Evolutionary conservation across 2,888 invertebrate genomes (phyloP).

Genomic region (Lasioglossum leucozonium): DNA sequence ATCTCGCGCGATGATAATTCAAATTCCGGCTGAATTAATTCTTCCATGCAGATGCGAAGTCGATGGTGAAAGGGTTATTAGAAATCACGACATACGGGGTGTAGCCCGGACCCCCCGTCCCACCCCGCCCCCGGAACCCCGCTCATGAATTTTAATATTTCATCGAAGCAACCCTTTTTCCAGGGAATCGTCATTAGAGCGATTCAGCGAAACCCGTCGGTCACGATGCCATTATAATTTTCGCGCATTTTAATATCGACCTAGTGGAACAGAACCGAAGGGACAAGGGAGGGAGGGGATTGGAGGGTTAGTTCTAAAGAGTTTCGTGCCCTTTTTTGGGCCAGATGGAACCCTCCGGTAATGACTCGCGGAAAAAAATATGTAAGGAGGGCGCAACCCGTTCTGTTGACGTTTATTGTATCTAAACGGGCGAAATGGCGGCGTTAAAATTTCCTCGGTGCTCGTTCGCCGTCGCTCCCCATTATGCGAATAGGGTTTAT

Average conservation of each 20-base stretch:
- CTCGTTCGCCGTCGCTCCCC: conserved; percentile 44
- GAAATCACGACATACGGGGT: conserved; percentile 49
- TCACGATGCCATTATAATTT: conserved; percentile 71
- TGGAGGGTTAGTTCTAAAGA: conserved; percentile 37
- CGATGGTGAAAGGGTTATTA: conserved; percentile 21
- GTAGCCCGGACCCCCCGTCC: background rate
- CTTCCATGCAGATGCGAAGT: conserved; percentile 1
- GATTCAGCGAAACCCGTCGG: conserved; percentile 75
- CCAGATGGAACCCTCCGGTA: conserved; percentile 69
- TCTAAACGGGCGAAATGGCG: conserved; percentile 79
- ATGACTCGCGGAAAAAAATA: conserved; percentile 80
- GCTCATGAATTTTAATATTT: conserved; percentile 80
- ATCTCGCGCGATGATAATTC: conserved; percentile 18
- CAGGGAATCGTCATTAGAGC: conserved; percentile 53
- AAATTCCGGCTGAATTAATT: conserved; percentile 49
- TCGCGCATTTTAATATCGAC: conserved; percentile 74
- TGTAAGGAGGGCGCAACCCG: conserved; percentile 76
- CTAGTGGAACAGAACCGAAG: background rate
- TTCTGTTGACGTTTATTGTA: conserved; percentile 83
- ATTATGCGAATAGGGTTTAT: conserved; percentile 70
- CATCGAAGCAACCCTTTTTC: conserved; percentile 70
- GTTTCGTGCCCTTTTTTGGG: conserved; percentile 50
- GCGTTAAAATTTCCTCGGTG: conserved; percentile 79
- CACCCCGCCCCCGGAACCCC: background rate
- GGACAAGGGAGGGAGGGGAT: conserved; percentile 47